These are phyloP conservation scores for Dilophus febrilis DNA, from an alignment of 2,888 invertebrate genomes.

Conservation along the genomic window DNA sequence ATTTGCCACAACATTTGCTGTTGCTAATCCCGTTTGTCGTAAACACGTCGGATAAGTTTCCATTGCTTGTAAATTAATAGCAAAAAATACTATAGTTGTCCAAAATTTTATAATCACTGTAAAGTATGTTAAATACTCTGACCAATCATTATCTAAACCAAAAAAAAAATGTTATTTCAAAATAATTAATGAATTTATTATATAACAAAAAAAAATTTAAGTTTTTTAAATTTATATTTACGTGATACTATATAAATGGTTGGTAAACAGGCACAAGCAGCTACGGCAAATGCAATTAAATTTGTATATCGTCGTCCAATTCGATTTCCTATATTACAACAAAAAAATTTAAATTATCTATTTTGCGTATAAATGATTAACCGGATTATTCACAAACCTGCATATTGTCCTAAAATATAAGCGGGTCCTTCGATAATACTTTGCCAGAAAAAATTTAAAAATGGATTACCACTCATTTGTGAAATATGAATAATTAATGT, in stretches of 20 bases:
- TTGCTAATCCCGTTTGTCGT: constrained; percentile 43
- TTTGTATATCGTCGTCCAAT: constrained; percentile 36
- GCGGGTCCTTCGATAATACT: constrained; percentile 45
- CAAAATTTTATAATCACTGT: constrained; percentile 34
- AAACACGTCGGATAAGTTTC: constrained; percentile 50
- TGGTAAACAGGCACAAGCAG: constrained; percentile 28
- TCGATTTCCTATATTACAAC: constrained; percentile 27
- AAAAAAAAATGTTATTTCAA: constrained; percentile 1
- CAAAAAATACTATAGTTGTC: constrained; percentile 38
- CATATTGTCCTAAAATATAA: constrained; percentile 36
- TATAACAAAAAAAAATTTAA: not conserved
- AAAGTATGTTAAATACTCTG: constrained; percentile 24
- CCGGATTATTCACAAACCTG: constrained; percentile 18
- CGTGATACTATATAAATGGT: constrained; percentile 27
- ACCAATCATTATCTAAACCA: constrained; percentile 19
- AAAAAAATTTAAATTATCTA: not conserved
- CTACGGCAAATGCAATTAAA: constrained; percentile 28
- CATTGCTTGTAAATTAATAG: constrained; percentile 40
- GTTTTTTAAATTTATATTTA: constrained; percentile 13
- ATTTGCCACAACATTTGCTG: constrained; percentile 39
- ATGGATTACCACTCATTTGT: constrained; percentile 42
- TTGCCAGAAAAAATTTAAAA: constrained; percentile 45
- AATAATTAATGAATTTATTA: not conserved
- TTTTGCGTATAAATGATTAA: not conserved
- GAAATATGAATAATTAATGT: constrained; percentile 36